Conservation (phyloP, 2,797 vertebrate species). For the Lindbergichthys nudifrons region DNA sequence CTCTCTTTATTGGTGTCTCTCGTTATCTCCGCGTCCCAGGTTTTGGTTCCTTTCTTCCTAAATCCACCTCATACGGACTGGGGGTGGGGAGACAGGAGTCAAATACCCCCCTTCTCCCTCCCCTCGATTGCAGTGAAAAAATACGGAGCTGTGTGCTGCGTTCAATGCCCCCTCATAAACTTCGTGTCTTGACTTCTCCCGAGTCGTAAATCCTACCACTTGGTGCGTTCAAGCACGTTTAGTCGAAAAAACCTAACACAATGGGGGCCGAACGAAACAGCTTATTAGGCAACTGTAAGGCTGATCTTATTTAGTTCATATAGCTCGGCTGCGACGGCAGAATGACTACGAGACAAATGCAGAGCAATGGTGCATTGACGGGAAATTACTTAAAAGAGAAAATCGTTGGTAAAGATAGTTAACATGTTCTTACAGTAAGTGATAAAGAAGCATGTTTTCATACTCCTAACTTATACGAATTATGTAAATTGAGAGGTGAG, state of each 20-base stretch:
- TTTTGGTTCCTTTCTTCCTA: slow-evolving; percentile 74
- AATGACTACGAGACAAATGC: not conserved
- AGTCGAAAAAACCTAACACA: slow-evolving; percentile 35
- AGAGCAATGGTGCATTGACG: not conserved
- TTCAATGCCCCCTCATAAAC: slow-evolving; percentile 71
- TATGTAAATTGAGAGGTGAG: not conserved
- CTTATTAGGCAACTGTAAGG: not conserved
- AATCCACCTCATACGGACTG: slow-evolving; percentile 77
- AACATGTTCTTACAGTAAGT: not conserved
- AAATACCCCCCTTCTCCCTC: slow-evolving; percentile 64
- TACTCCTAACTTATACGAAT: not conserved
- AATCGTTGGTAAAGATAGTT: no score
- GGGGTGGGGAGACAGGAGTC: slow-evolving; percentile 83
- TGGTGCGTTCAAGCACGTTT: slow-evolving; percentile 54
- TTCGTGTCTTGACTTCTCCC: slow-evolving; percentile 35
- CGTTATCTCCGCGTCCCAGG: slow-evolving; percentile 79
- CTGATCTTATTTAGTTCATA: slow-evolving; percentile 24
- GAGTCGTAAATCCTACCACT: slow-evolving; percentile 28
- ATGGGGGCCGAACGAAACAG: slow-evolving; percentile 1
- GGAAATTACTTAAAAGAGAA: not conserved
- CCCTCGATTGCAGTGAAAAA: slow-evolving; percentile 35
- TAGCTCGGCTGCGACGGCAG: slow-evolving; percentile 8
- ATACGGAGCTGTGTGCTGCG: slow-evolving; percentile 69
- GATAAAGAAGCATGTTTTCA: not conserved
- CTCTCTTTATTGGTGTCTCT: slow-evolving; percentile 51